phyloP scores from a whole-genome alignment of 2,888 invertebrate genomes.

The Athalia circularis region DNA sequence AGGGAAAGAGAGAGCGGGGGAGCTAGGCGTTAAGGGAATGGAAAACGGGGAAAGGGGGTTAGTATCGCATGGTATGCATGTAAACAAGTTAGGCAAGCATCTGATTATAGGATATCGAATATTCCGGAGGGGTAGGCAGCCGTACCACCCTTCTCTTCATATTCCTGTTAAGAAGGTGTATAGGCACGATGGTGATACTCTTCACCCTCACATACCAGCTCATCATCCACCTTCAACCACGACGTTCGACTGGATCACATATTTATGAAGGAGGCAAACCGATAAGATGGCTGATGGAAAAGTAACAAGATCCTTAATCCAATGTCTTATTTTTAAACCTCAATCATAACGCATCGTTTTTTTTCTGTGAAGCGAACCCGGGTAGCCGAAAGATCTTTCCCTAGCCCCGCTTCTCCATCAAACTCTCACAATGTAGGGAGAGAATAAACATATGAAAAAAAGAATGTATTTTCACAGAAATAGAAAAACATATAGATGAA shows the following conservation, averaged over 20 bases:
- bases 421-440: too few species aligned
- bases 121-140: conserved; percentile 41
- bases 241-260: conserved; percentile 41
- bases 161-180: conserved; percentile 40
- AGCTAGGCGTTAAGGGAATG: neutral
- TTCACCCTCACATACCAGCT: conserved; percentile 21
- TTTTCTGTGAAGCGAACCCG: neutral
- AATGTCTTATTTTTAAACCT: conserved; percentile 41
- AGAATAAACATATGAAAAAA: too few species aligned
- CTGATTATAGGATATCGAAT: conserved; percentile 47
- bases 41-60: conserved; percentile 19
- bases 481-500: too few species aligned
- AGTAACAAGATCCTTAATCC: conserved; percentile 40
- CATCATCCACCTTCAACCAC: conserved; percentile 40
- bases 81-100: conserved; percentile 47
- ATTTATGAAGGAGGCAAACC: conserved; percentile 39
- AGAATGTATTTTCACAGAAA: too few species aligned
- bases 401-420: neutral
- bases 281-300: conserved; percentile 41
- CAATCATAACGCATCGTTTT: conserved; percentile 4
- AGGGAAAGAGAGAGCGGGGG: conserved; percentile 4
- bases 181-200: conserved; percentile 29
- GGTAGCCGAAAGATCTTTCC: neutral
- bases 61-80: conserved; percentile 45
- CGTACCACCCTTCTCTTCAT: conserved; percentile 36